phyloP scores from a whole-genome alignment of 2,888 invertebrate species.

The Dorcus hopei region DNA sequence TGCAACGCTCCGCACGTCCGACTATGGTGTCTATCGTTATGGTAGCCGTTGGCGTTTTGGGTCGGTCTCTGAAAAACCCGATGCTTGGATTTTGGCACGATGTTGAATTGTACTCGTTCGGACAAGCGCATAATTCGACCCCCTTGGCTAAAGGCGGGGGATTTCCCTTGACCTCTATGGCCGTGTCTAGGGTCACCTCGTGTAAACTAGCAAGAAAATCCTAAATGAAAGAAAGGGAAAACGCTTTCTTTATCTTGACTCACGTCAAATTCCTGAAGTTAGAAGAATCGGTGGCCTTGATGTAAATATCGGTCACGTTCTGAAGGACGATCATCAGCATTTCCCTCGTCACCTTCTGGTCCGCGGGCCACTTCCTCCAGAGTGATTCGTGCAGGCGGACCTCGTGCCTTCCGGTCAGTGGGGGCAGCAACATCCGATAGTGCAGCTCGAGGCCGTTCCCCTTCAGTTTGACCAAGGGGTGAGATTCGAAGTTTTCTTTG shows the following conservation, averaged over 20 bases:
- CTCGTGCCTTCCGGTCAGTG: slow-evolving; percentile 48
- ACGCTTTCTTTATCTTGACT: slow-evolving; percentile 29
- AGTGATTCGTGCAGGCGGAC: slow-evolving; percentile 72
- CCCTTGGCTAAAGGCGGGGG: slow-evolving; percentile 71
- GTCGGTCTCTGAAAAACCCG: slow-evolving; percentile 78
- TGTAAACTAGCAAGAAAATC: neutral
- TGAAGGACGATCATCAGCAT: slow-evolving; percentile 91
- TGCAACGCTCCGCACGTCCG: slow-evolving; percentile 75
- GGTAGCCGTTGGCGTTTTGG: slow-evolving; percentile 51
- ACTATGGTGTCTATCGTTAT: slow-evolving; percentile 72
- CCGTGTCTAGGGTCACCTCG: slow-evolving; percentile 74
- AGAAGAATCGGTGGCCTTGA: slow-evolving; percentile 64
- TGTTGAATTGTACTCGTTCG: slow-evolving; percentile 71
- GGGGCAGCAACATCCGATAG: slow-evolving; percentile 45
- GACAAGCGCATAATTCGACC: slow-evolving; percentile 84
- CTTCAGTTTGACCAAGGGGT: slow-evolving; percentile 80
- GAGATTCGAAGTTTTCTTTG: slow-evolving; percentile 40
- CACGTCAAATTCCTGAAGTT: slow-evolving; percentile 57
- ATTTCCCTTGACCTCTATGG: slow-evolving; percentile 64
- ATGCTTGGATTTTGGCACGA: slow-evolving; percentile 88
- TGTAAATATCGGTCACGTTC: slow-evolving; percentile 74
- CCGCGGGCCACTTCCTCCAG: slow-evolving; percentile 59
- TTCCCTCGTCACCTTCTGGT: slow-evolving; percentile 34
- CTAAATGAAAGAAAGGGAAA: neutral
- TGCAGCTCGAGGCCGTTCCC: slow-evolving; percentile 57